A percentile compares a stretch with the other conserved stretches of the same genome.
Conservation (phyloP, 2,113 vertebrate genomes). For the Pholis gunnellus region DNA sequence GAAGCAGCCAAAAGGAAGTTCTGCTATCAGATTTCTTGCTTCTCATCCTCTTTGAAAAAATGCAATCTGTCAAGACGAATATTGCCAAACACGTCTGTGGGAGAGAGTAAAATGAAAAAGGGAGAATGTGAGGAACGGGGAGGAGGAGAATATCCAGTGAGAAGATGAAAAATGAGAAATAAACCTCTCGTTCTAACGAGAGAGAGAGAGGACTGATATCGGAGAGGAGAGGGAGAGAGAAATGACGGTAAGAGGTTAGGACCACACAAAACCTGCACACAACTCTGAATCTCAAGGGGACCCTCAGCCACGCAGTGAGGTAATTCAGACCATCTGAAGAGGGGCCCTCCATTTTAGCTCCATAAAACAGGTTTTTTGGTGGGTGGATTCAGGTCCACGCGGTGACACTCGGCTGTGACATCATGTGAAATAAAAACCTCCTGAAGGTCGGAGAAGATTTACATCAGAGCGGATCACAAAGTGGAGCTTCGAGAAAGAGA, state of each 20-base stretch:
- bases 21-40: constrained; percentile 42
- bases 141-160: not conserved
- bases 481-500: not conserved
- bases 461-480: not conserved
- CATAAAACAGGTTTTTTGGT: constrained; percentile 47
- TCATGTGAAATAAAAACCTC: constrained; percentile 6
- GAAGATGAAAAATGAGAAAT: constrained; percentile 8
- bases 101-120: not conserved
- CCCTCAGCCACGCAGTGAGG: constrained; percentile 59
- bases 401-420: constrained; percentile 3
- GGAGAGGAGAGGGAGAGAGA: constrained; percentile 29
- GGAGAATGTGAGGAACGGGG: not conserved
- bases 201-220: constrained; percentile 15
- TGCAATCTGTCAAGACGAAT: constrained; percentile 50
- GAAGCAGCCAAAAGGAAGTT: constrained; percentile 43
- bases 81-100: constrained; percentile 20
- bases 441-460: not conserved
- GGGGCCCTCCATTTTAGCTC: constrained; percentile 50
- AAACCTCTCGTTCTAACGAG: constrained; percentile 23
- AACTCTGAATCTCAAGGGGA: constrained; percentile 56
- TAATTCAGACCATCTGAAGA: constrained; percentile 76
- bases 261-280: constrained; percentile 73
- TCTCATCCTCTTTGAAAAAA: constrained; percentile 32
- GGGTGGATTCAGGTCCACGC: not conserved
- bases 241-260: constrained; percentile 39